A percentile compares a stretch with the other conserved stretches of the same genome.
phyloP scores from a whole-genome alignment of 2,888 invertebrate species.

The Microctonus brassicae region DNA sequence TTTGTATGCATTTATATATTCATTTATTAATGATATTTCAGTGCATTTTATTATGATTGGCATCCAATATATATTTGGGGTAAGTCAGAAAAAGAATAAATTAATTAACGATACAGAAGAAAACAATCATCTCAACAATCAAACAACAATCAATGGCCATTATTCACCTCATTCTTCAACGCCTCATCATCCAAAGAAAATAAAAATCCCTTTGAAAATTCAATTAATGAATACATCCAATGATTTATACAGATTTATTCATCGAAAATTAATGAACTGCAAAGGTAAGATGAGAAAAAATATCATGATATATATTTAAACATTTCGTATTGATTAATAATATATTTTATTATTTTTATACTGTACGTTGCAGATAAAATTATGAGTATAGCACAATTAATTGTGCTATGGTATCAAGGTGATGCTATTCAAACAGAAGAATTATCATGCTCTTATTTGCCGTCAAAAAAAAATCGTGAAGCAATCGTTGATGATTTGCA shows the following conservation, averaged over 20 bases:
- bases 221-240: slow-evolving; percentile 23
- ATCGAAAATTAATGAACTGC: slow-evolving; percentile 39
- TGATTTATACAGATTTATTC: slow-evolving; percentile 27
- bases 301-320: background rate
- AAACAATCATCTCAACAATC: slow-evolving; percentile 26
- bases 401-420: slow-evolving; percentile 48
- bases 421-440: slow-evolving; percentile 54
- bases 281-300: slow-evolving; percentile 39
- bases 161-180: slow-evolving; percentile 27
- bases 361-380: slow-evolving; percentile 48
- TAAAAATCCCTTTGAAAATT: slow-evolving; percentile 15
- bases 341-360: background rate
- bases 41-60: slow-evolving; percentile 62
- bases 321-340: too few relatives aligned
- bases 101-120: background rate
- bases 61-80: slow-evolving; percentile 53
- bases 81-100: slow-evolving; percentile 25
- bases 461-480: slow-evolving; percentile 54
- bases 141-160: slow-evolving; percentile 38
- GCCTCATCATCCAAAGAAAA: slow-evolving; percentile 22
- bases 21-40: slow-evolving; percentile 39
- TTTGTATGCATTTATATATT: background rate
- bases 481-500: slow-evolving; percentile 49
- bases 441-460: slow-evolving; percentile 62
- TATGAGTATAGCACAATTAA: slow-evolving; percentile 42